Evolutionary conservation across 23 tunicate genomes (phyloP).

Genomic region (Trididemnum nubilum): DNA sequence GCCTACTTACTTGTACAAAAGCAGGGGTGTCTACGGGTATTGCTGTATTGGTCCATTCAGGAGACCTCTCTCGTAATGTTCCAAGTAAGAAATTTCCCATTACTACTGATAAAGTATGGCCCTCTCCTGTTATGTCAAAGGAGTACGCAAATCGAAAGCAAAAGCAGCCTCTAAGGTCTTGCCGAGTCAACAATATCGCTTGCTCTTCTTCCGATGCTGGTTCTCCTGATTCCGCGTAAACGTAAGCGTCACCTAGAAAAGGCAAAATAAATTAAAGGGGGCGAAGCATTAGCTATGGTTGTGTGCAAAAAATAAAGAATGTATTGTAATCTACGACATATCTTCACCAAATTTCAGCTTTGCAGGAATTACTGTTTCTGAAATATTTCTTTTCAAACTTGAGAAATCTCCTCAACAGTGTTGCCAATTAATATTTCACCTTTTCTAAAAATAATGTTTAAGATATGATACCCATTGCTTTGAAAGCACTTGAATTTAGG

Average conservation of each 20-base stretch:
- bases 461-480: no score
- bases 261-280: neutral
- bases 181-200: conserved; percentile 21
- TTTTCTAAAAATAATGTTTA: no score
- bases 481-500: no score
- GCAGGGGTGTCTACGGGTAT: neutral
- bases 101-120: conserved; percentile 6
- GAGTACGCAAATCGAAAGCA: conserved; percentile 25
- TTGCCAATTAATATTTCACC: no score
- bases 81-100: neutral
- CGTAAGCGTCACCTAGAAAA: conserved; percentile 35
- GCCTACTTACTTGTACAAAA: conserved; percentile 11
- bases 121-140: neutral
- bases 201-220: conserved; percentile 45
- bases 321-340: no score
- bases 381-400: no score
- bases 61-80: neutral
- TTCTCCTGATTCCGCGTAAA: conserved; percentile 54
- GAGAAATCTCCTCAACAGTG: no score
- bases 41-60: neutral
- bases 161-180: conserved; percentile 36
- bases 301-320: no score
- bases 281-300: no score
- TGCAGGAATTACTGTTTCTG: no score
- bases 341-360: no score